Base-by-base conservation (phyloP, 1,140 invertebrate genomes). In the Diachasmimorpha longicaudata region DNA sequence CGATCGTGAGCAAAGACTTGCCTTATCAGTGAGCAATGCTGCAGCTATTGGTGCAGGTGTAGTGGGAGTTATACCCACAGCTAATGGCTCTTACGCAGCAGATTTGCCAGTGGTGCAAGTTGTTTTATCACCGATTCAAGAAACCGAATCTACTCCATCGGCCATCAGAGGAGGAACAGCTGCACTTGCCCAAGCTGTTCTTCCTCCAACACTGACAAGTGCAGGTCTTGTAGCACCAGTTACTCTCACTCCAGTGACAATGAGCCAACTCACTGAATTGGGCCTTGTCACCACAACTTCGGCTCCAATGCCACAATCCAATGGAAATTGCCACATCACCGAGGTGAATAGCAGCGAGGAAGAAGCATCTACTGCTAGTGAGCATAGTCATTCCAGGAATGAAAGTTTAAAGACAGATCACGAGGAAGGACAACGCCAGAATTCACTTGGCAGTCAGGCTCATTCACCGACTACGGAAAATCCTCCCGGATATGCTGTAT, bases 21-120 rank as follows among this genome's bases (percentile, higher is more conserved):
- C 89, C 68, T 74, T 89, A 55, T 88, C 89, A 36, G 89, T 84
- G 23, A 88, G 84, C 78, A 91, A 86, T 88, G 90, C 88, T 67
- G 85, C 87, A 63, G 90, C 88, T 74, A 88, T 89, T 77, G 86
- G 89, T 14, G 90, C 92, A 79, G 91, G 92, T 31, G 91, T 95
- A 23, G 90, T 92, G 63, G 89, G 93, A 39, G 91, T 93, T 87
- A 90, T 93, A 42, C 86, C 89, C 11, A 66, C 58, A 14, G 79
- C 86, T 79, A 86, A 85, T 72, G 85, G 86, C 4, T 83, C 90
- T 48, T 93, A 93, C 79, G 89, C 91, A 46, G 90, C 90, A 16
- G 92, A 93, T 74, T 86, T 93, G n/a, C 93, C 93, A 0, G 92
- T 95, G 0, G 91, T 94, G 1, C 93, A 94, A 81, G 94, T 95